Conservation (phyloP, 2,113 vertebrate genomes). For the Aldabrachelys gigantea region DNA sequence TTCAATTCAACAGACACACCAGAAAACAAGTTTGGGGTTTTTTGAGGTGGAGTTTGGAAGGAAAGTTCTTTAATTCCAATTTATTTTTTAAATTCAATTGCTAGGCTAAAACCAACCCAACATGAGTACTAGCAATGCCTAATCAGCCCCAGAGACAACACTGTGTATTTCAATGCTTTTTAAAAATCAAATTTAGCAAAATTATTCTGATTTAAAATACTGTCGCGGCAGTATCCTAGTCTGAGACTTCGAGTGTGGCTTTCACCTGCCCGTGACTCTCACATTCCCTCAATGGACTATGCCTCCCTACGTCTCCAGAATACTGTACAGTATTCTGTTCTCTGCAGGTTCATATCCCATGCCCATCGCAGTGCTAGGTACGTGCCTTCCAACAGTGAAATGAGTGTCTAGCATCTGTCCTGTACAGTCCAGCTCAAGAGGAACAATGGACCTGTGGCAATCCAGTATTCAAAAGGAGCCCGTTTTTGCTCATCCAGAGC, state of each 20-base stretch:
- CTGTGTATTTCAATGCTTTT: not conserved
- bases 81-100: not conserved
- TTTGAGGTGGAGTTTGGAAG: not conserved
- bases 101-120: not conserved
- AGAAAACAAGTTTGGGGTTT: not conserved
- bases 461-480: too few species aligned
- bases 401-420: not conserved
- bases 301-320: not conserved
- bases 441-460: not conserved
- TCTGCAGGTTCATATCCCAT: not conserved
- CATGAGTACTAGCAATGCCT: not conserved
- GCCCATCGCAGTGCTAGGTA: not conserved
- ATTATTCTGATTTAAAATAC: not conserved
- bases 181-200: not conserved
- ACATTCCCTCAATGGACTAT: not conserved
- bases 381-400: not conserved
- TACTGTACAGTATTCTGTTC: not conserved
- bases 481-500: not conserved
- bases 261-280: not conserved
- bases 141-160: accelerated
- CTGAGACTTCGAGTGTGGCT: not conserved
- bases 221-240: not conserved
- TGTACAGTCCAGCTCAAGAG: not conserved
- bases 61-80: not conserved
- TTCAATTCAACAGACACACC: not conserved